phyloP scores from a whole-genome alignment of 2,797 vertebrate species.

The Cossypha caffra region DNA sequence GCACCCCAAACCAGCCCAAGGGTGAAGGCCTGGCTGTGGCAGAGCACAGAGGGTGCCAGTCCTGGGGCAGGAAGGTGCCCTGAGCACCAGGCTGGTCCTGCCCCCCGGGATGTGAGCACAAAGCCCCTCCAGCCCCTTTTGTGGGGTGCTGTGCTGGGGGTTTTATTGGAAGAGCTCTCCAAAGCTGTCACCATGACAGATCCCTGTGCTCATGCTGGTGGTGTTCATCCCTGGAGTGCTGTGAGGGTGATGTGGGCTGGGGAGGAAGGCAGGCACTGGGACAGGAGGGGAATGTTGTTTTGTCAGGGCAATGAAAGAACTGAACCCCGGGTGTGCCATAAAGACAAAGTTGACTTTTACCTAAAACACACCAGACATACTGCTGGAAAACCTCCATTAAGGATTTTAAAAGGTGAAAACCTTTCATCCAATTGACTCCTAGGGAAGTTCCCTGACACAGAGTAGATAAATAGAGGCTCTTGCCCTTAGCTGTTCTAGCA shows the following conservation, averaged over 20 bases:
- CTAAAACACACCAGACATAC: slow-evolving; percentile 19
- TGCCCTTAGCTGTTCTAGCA: slow-evolving; percentile 67
- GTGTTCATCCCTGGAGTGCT: not conserved
- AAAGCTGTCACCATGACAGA: slow-evolving; percentile 19
- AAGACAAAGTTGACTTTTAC: slow-evolving; percentile 45
- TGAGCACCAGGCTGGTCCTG: not conserved
- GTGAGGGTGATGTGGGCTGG: slow-evolving; percentile 17
- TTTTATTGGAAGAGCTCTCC: too few species aligned
- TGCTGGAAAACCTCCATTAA: slow-evolving; percentile 59
- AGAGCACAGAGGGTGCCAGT: too few species aligned
- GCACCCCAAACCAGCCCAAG: not conserved
- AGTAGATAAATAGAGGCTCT: slow-evolving; percentile 63
- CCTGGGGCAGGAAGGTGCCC: fast-evolving
- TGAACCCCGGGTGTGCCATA: not conserved
- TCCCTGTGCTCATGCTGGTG: not conserved
- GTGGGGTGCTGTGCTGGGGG: not conserved
- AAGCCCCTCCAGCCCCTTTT: not conserved
- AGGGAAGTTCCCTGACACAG: slow-evolving; percentile 41
- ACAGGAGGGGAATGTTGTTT: slow-evolving; percentile 5
- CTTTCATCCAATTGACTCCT: slow-evolving; percentile 51
- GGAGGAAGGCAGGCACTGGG: not conserved
- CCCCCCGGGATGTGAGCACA: not conserved
- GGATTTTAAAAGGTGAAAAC: slow-evolving; percentile 63
- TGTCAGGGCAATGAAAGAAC: slow-evolving; percentile 45
- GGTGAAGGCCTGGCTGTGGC: too few species aligned